Base-by-base conservation (phyloP, 2,797 vertebrate genomes). In the Gymnoscopelus microlampas region DNA sequence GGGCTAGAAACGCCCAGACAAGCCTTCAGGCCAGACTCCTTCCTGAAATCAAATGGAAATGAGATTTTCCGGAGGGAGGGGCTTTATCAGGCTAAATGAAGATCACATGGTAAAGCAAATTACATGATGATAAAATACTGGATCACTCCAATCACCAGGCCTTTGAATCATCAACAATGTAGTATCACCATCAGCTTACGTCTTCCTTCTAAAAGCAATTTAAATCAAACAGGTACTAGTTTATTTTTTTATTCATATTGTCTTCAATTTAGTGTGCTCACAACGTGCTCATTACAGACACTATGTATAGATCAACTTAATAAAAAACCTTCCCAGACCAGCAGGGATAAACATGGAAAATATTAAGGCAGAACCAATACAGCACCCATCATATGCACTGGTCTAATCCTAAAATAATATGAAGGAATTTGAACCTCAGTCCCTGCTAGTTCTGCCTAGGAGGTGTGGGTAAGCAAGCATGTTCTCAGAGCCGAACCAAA, bases 401-500 rank as follows among this genome's bases (percentile, higher is more conserved):
- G 54, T 23, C 50, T 88, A 87, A 90, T 88, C 85, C 84, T 70
- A 70, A 82, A 84, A 89, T 80, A 90, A 86, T 77, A 85, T 53
- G 4, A 44, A 72, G 54, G 78, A 77, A 85, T 78, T 79, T 15
- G 6, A 73, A 19, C 54, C 53, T 60, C 24, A 39, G 62, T 67
- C 71, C 62, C 53, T 32, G 23, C 49, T 3, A 73, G 67, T 50
- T 4, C 49, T 0, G 29, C 67, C 39, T 68, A 50, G 66, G 79
- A 56, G 77, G 82, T 82, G 85, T 68, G 51, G 66, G 64, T 63
- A 78, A 73, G 78, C 57, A 51, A 44, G 39, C 39, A 2, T 3
- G 39, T 76, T 74, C 73, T 69, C 75, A 24, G 77, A 81, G 39
- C 32, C 3, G 23, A 60, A 48, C 49, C 63, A 76, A 72, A 88